Evolutionary conservation across 2,113 vertebrate species (phyloP).

Genomic region (Callipepla californica): DNA sequence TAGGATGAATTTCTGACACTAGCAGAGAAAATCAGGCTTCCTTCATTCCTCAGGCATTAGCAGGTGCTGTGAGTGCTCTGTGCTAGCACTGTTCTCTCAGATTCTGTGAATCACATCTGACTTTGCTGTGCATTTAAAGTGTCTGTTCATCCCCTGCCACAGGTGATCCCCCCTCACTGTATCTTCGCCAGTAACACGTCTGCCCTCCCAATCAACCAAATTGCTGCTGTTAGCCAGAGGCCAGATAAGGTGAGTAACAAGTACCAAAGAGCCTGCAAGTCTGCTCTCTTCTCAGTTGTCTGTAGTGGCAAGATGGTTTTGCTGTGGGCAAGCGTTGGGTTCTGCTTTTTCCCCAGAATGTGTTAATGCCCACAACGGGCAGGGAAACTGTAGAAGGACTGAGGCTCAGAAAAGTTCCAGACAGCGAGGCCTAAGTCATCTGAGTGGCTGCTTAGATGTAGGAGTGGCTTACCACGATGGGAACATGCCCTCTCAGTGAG

Average conservation of each 20-base stretch:
- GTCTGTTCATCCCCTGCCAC: not conserved
- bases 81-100: not conserved
- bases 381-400: not conserved
- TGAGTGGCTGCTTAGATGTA: not conserved
- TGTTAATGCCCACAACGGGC: accelerated
- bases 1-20: not conserved
- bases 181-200: constrained; percentile 97
- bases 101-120: not conserved
- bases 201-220: constrained; percentile 92
- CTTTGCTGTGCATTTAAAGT: not conserved
- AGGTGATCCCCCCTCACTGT: constrained; percentile 90
- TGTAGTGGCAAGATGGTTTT: not conserved
- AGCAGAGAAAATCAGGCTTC: not conserved
- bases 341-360: not conserved
- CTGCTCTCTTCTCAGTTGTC: not conserved
- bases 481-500: not conserved
- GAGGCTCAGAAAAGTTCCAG: not conserved
- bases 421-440: not conserved
- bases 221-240: constrained; percentile 92
- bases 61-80: not conserved
- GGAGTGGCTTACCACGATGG: not conserved
- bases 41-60: not conserved
- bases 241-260: constrained; percentile 90
- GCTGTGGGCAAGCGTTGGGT: accelerated
- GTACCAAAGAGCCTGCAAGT: accelerated